Conservation (phyloP, 2,888 invertebrate species). For the Morpho helenor region DNA sequence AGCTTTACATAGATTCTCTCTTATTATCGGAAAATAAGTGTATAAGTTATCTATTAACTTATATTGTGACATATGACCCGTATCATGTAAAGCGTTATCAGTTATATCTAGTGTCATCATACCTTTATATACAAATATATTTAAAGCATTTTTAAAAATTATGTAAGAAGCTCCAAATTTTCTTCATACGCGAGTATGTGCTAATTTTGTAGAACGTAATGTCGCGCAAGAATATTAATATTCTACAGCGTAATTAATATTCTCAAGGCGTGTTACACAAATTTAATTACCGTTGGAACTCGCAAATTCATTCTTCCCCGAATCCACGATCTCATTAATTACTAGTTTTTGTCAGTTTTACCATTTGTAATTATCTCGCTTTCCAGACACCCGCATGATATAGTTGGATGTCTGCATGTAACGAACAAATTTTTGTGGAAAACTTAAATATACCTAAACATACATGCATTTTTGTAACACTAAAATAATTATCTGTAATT, state of each 20-base stretch:
- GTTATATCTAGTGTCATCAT: too few relatives aligned
- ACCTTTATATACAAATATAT: too few relatives aligned
- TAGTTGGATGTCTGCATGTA: background rate
- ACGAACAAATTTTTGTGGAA: background rate
- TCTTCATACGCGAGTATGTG: background rate
- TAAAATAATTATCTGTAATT: too few relatives aligned
- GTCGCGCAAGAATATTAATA: too few relatives aligned
- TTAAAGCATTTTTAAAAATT: background rate
- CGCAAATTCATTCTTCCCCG: slow-evolving; percentile 8
- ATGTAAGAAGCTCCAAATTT: background rate
- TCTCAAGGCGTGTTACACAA: slow-evolving; percentile 1
- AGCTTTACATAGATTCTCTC: too few relatives aligned
- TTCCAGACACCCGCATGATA: slow-evolving; percentile 1
- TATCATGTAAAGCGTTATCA: too few relatives aligned
- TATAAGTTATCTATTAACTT: too few relatives aligned
- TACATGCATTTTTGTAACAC: too few relatives aligned
- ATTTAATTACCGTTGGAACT: slow-evolving; percentile 4
- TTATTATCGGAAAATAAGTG: too few relatives aligned
- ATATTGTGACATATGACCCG: too few relatives aligned
- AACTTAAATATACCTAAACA: too few relatives aligned
- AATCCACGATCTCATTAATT: slow-evolving; percentile 7
- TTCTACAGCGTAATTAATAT: slow-evolving; percentile 1
- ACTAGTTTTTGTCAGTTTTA: slow-evolving; percentile 8
- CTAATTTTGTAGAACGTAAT: background rate
- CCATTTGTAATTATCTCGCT: background rate